A percentile compares a stretch with the other conserved stretches of the same genome.
phyloP scores from a whole-genome alignment of 2,888 invertebrate genomes.

The Brachypalpus laphriformis region DNA sequence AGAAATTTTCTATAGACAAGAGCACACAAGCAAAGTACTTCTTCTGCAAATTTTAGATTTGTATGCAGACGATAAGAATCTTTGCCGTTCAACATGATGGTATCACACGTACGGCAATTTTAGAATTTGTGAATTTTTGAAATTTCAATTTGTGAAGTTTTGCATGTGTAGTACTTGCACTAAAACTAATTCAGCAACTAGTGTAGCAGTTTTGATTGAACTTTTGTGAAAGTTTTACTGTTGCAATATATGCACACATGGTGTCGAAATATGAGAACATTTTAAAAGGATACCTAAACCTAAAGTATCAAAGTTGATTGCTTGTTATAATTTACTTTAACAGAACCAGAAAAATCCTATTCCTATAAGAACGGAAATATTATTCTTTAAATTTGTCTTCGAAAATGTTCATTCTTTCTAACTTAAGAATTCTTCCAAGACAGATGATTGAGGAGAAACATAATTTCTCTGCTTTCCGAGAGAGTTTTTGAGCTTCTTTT shows the following conservation, averaged over 20 bases:
- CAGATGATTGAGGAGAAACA: no score
- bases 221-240: conserved; percentile 19
- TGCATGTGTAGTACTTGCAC: conserved; percentile 5
- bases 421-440: no score
- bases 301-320: no score
- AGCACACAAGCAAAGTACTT: conserved; percentile 7
- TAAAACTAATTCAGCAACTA: conserved; percentile 12
- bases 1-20: background rate
- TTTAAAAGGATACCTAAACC: no score
- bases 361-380: no score
- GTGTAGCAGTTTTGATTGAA: conserved; percentile 21
- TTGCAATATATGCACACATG: conserved; percentile 16
- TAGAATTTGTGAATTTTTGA: conserved; percentile 19
- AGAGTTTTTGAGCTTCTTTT: no score
- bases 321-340: no score
- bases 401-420: no score
- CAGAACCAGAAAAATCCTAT: no score
- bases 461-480: no score
- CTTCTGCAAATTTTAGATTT: conserved; percentile 22
- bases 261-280: no score
- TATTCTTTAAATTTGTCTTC: no score
- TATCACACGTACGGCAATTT: conserved; percentile 18
- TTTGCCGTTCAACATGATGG: background rate
- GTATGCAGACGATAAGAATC: conserved; percentile 21
- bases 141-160: conserved; percentile 34